phyloP scores from a whole-genome alignment of 2,113 vertebrate genomes.

The Corythoichthys intestinalis region DNA sequence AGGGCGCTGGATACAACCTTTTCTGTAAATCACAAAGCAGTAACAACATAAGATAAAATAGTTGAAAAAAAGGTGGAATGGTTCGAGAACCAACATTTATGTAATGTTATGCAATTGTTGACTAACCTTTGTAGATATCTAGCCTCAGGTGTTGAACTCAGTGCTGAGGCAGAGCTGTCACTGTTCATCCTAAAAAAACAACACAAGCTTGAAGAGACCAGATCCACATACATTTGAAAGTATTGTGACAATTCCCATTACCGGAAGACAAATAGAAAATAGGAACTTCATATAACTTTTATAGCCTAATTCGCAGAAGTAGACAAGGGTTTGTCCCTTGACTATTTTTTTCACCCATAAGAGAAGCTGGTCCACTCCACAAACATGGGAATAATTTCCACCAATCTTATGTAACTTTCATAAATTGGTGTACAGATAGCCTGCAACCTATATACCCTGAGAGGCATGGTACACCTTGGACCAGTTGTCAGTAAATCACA shows the following conservation, averaged over 20 bases:
- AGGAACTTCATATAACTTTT: not conserved
- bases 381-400: too few relatives aligned
- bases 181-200: conserved; percentile 55
- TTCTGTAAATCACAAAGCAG: conserved; percentile 47
- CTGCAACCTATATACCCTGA: too few relatives aligned
- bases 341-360: not conserved
- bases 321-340: not conserved
- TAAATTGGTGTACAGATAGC: too few relatives aligned
- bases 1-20: conserved; percentile 66
- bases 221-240: too few relatives aligned
- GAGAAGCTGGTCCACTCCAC: not conserved
- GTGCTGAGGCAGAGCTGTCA: conserved; percentile 56
- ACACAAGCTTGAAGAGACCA: conserved; percentile 11
- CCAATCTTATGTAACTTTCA: too few relatives aligned
- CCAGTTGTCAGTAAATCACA: too few relatives aligned
- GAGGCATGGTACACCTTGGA: too few relatives aligned
- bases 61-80: not conserved
- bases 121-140: conserved; percentile 69
- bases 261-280: not conserved
- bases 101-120: not conserved
- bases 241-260: not conserved
- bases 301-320: not conserved
- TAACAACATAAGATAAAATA: not conserved
- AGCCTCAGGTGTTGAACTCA: conserved; percentile 41
- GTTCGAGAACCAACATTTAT: not conserved